Percentiles rank a stretch among this genome's conserved stretches.
Conservation (phyloP, 2,113 vertebrate genomes). For the Pachypanchax playfairii region DNA sequence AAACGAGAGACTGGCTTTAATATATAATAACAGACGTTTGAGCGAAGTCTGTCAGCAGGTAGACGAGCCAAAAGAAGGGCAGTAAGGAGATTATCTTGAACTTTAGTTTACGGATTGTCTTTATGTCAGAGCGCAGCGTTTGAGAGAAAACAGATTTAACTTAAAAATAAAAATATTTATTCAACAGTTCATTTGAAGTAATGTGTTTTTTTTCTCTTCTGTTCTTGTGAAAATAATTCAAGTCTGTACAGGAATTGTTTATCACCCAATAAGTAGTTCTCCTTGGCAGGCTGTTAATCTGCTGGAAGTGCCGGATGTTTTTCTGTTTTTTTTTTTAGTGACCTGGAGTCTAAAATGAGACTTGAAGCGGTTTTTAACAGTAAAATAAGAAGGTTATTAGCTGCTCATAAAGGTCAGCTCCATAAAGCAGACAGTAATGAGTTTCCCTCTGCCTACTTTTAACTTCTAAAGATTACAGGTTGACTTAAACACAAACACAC, state of each 20-base stretch:
- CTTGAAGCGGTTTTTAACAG: constrained; percentile 53
- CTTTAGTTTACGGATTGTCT: too few relatives aligned
- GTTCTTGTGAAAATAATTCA: too few relatives aligned
- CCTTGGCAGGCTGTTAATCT: constrained; percentile 42
- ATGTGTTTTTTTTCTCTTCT: too few relatives aligned
- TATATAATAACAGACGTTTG: neutral
- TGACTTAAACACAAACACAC: constrained; percentile 14
- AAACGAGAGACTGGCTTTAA: neutral
- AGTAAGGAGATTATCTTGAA: too few relatives aligned
- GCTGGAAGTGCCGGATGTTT: constrained; percentile 57
- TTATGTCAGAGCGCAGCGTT: too few relatives aligned
- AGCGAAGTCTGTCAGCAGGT: constrained; percentile 2
- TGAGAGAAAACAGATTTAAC: too few relatives aligned
- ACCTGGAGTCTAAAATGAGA: constrained; percentile 48
- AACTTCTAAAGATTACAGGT: constrained; percentile 57
- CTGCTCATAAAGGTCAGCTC: constrained; percentile 49
- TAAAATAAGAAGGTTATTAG: constrained; percentile 77
- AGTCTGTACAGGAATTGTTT: constrained; percentile 20
- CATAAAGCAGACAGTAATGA: constrained; percentile 64
- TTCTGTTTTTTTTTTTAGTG: constrained; percentile 27
- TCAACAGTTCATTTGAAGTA: too few relatives aligned
- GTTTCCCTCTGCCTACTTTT: constrained; percentile 32
- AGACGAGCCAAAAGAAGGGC: too few relatives aligned
- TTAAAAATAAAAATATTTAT: too few relatives aligned
- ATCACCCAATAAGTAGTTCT: constrained; percentile 30